Percentiles rank a stretch among this genome's conserved stretches.
These are phyloP conservation scores for Labeo rohita DNA, from an alignment of 2,113 vertebrate genomes.

Conservation along the genomic window DNA sequence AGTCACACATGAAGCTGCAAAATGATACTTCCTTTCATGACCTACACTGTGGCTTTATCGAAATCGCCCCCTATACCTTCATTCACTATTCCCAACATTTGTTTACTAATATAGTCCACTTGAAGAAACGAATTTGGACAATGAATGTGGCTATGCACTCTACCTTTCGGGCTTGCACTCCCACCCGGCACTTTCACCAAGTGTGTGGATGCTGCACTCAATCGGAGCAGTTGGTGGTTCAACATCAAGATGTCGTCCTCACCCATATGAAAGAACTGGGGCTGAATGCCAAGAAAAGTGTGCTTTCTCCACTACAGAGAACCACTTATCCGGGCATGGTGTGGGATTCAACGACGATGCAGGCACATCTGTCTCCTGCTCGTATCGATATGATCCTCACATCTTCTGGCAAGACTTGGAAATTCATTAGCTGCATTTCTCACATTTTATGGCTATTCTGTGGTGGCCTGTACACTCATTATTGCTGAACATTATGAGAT, in stretches of 20 bases:
- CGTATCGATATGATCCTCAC: too few species aligned
- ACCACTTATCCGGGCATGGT: too few species aligned
- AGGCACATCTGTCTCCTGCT: too few species aligned
- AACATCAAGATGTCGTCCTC: too few species aligned
- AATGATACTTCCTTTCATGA: not conserved
- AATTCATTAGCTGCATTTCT: not conserved
- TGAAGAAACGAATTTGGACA: not conserved
- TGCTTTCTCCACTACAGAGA: too few species aligned
- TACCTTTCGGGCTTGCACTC: too few species aligned
- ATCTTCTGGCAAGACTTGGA: not conserved
- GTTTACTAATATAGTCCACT: constrained; percentile 4
- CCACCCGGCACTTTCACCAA: too few species aligned
- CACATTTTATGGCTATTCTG: not conserved
- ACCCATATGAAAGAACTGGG: too few species aligned
- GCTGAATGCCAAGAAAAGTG: too few species aligned
- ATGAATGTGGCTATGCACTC: not conserved
- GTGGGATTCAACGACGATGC: too few species aligned
- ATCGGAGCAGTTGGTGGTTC: too few species aligned
- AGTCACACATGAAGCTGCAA: not conserved
- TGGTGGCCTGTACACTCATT: not conserved
- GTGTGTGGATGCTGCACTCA: too few species aligned
- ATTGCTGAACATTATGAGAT: not conserved
- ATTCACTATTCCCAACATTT: not conserved
- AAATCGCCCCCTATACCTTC: not conserved
- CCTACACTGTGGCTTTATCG: not conserved